Percentiles rank a stretch among this genome's conserved stretches.
Evolutionary conservation across 2,888 invertebrate genomes (phyloP).

Genomic region (Cheilosia pagana): DNA sequence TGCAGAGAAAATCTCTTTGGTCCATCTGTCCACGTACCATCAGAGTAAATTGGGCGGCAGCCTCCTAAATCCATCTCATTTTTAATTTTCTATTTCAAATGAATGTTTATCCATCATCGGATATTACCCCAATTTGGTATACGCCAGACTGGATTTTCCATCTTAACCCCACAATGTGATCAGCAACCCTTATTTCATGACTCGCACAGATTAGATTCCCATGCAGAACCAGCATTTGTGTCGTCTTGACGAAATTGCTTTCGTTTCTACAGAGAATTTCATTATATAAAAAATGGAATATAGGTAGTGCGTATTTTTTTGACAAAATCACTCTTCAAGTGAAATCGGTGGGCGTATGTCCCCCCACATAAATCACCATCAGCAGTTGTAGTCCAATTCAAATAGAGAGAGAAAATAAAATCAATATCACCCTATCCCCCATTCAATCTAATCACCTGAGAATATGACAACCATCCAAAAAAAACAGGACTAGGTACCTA

Average conservation of each 20-base stretch:
- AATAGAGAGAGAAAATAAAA: constrained; percentile 46
- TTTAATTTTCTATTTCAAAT: constrained; percentile 70
- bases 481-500: constrained; percentile 32
- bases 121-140: constrained; percentile 56
- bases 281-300: too few relatives aligned
- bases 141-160: constrained; percentile 44
- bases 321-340: too few relatives aligned
- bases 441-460: constrained; percentile 70
- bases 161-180: constrained; percentile 4
- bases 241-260: background rate
- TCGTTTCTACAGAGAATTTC: background rate
- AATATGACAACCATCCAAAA: constrained; percentile 57
- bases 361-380: constrained; percentile 3
- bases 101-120: constrained; percentile 69
- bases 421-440: constrained; percentile 50
- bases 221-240: background rate
- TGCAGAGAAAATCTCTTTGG: constrained; percentile 23
- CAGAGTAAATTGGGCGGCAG: constrained; percentile 27
- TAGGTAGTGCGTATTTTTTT: too few relatives aligned
- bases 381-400: background rate
- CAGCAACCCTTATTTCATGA: background rate
- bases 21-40: constrained; percentile 39
- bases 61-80: constrained; percentile 61
- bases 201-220: background rate
- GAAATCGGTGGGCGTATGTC: background rate